A percentile compares a stretch with the other conserved stretches of the same genome.
Evolutionary conservation across 2,797 vertebrate species (phyloP).

Genomic region (Amazonetta brasiliensis): DNA sequence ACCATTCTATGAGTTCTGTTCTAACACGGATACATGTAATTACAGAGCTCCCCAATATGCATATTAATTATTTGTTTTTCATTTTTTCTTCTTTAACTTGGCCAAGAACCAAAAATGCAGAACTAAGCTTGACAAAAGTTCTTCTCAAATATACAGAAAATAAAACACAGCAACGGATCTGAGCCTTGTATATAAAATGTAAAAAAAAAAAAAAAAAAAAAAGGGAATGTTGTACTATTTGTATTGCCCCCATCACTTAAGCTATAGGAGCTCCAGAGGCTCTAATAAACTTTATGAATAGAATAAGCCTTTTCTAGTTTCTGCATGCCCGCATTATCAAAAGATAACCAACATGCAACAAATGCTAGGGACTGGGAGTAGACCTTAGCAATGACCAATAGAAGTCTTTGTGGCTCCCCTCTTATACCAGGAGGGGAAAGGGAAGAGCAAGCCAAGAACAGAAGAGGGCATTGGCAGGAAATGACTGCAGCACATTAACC

Average conservation of each 20-base stretch:
- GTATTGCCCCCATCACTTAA: neutral
- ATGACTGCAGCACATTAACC: neutral
- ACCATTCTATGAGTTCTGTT: too few relatives aligned
- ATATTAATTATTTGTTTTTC: neutral
- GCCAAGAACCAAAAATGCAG: neutral
- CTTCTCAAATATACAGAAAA: neutral
- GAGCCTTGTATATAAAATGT: neutral
- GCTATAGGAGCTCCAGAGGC: neutral
- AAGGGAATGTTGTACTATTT: rapidly evolving
- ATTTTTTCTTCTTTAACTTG: neutral
- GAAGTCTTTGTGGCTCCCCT: neutral
- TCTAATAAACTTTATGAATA: neutral
- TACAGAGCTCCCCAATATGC: neutral
- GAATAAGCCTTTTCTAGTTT: neutral
- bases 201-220: neutral
- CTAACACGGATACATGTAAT: neutral
- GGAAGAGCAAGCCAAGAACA: neutral
- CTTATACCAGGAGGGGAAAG: neutral
- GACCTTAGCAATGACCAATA: neutral
- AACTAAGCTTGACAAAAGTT: neutral
- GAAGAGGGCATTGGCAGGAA: neutral
- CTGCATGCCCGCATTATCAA: neutral
- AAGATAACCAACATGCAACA: neutral
- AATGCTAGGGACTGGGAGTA: neutral
- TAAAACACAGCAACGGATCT: neutral